A percentile compares a stretch with the other conserved stretches of the same genome.
Conservation (phyloP, 2,797 vertebrate species). For the Falco cherrug region DNA sequence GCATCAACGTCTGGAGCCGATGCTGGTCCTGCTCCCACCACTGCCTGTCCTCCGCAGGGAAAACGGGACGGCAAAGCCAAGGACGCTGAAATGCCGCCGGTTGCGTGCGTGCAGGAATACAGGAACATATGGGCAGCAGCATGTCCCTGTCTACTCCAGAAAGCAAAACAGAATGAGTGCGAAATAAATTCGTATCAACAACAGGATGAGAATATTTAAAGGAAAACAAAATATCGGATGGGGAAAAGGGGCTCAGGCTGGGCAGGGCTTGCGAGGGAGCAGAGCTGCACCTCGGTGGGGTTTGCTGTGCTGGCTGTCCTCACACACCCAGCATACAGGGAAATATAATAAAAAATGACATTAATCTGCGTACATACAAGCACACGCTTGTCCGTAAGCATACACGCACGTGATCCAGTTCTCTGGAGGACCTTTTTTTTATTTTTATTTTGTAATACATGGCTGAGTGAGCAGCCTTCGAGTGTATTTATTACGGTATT, state of each 20-base stretch:
- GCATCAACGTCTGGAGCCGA: accelerated
- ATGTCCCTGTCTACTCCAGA: neutral
- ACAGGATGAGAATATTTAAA: neutral
- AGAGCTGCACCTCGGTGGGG: accelerated
- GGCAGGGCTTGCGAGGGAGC: neutral
- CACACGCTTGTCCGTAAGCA: neutral
- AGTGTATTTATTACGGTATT: neutral
- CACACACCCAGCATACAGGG: neutral
- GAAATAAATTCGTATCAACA: neutral
- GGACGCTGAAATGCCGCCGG: accelerated
- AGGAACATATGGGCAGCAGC: neutral
- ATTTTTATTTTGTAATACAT: neutral
- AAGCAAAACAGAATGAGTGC: neutral
- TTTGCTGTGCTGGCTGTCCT: neutral
- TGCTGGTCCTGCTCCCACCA: neutral
- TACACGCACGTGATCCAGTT: neutral
- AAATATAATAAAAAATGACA: neutral
- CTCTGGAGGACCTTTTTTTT: neutral
- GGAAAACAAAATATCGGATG: accelerated
- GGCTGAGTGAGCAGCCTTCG: neutral
- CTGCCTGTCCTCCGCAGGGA: accelerated
- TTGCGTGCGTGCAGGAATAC: neutral
- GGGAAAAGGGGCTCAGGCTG: accelerated
- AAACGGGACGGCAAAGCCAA: neutral
- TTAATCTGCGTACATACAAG: neutral